phyloP scores from a whole-genome alignment of 2,797 vertebrate species.

The Macropus fuliginosus region DNA sequence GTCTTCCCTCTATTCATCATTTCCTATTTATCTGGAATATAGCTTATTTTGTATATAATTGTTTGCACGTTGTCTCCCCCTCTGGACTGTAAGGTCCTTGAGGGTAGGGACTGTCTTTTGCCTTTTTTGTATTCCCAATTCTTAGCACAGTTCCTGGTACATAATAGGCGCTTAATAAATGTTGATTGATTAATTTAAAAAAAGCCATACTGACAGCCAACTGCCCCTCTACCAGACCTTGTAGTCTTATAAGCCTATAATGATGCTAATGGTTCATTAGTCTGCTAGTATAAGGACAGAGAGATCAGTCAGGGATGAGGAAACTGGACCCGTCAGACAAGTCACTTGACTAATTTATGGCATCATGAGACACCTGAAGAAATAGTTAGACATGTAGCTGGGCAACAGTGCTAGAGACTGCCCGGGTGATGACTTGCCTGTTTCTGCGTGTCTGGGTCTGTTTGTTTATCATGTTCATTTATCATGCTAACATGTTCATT shows the following conservation, averaged over 20 bases:
- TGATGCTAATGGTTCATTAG: background rate
- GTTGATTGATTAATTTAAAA: background rate
- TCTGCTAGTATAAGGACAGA: background rate
- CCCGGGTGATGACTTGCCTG: background rate
- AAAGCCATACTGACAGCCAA: background rate
- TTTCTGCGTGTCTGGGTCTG: background rate
- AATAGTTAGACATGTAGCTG: background rate
- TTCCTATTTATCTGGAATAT: background rate
- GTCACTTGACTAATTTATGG: background rate
- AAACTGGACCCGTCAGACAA: background rate
- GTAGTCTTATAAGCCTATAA: background rate
- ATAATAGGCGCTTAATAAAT: background rate
- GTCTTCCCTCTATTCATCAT: background rate
- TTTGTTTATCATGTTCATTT: background rate
- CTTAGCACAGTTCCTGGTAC: background rate
- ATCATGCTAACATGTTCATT: too few relatives aligned
- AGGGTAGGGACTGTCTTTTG: background rate
- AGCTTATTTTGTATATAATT: background rate
- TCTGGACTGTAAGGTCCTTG: background rate
- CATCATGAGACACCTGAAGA: background rate
- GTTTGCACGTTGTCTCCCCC: background rate
- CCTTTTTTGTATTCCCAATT: background rate
- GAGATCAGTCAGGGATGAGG: background rate
- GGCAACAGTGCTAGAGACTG: background rate
- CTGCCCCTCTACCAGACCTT: background rate